These are phyloP conservation scores for Pandemis corylana DNA, from an alignment of 2,888 invertebrate species.

Conservation along the genomic window DNA sequence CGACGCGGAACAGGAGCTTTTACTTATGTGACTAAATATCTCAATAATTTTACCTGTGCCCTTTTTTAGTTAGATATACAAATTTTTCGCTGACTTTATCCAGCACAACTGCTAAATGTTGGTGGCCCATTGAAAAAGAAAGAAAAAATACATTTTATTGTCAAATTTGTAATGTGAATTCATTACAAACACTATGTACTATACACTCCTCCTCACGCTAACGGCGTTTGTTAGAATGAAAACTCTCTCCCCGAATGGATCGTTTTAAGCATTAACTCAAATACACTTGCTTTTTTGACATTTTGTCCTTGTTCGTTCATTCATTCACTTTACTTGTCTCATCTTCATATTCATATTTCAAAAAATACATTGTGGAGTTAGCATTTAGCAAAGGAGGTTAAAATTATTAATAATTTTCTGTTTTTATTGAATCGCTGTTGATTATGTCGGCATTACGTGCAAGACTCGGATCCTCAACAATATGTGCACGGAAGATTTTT, in stretches of 20 bases:
- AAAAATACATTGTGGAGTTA: constrained; percentile 13
- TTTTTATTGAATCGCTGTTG: neutral
- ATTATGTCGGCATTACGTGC: constrained; percentile 71
- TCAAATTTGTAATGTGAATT: too few species aligned
- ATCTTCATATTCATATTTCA: neutral
- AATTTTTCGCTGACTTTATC: too few species aligned
- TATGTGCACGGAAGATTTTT: constrained; percentile 64
- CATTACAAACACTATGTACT: too few species aligned
- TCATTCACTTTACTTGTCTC: neutral
- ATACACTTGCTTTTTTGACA: constrained; percentile 9
- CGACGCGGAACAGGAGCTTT: too few species aligned
- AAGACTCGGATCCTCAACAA: constrained; percentile 57
- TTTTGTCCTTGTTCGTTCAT: constrained; percentile 3
- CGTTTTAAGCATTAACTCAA: constrained; percentile 14
- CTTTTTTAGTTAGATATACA: too few species aligned
- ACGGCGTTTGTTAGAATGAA: too few species aligned
- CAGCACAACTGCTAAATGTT: too few species aligned
- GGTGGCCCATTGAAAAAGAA: too few species aligned
- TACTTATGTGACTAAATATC: too few species aligned
- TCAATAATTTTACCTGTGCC: too few species aligned
- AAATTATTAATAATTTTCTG: constrained; percentile 6
- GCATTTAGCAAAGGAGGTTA: constrained; percentile 15
- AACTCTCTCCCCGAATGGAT: neutral
- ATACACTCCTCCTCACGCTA: too few species aligned
- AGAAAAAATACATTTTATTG: too few species aligned